Evolutionary conservation across 2,797 vertebrate genomes (phyloP).

Genomic region (Chaetodon trifasciatus): DNA sequence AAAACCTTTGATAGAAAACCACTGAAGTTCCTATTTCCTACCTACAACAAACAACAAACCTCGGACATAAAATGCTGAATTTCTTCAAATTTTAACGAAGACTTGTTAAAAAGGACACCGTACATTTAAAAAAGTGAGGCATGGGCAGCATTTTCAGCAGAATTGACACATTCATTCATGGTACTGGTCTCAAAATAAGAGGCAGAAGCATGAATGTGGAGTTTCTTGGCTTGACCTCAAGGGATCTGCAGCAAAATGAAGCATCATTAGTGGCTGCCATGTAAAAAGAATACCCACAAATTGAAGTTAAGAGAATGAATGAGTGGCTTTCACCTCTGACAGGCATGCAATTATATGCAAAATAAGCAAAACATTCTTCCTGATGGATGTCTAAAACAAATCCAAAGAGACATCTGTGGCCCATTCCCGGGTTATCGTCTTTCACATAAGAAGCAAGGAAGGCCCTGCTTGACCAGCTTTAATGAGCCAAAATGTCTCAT

Average conservation of each 20-base stretch:
- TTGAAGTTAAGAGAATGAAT: background rate
- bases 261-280: background rate
- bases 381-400: slow-evolving; percentile 13
- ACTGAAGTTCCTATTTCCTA: background rate
- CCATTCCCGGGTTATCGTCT: background rate
- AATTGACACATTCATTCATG: background rate
- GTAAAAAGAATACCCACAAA: background rate
- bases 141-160: background rate
- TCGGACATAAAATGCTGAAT: background rate
- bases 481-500: slow-evolving; percentile 19
- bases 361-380: background rate
- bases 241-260: slow-evolving; percentile 1
- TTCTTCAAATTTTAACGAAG: background rate
- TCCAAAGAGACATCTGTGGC: slow-evolving; percentile 11
- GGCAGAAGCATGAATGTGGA: background rate
- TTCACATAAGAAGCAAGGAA: slow-evolving; percentile 6
- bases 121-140: background rate
- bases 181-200: background rate
- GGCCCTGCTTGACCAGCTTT: background rate
- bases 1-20: background rate
- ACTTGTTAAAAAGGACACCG: background rate
- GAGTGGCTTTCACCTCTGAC: slow-evolving; percentile 2
- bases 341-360: background rate
- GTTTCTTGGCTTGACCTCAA: background rate
- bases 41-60: background rate